These are phyloP conservation scores for Campylomormyrus numenius DNA, from an alignment of 2,113 vertebrate species.

Conservation along the genomic window DNA sequence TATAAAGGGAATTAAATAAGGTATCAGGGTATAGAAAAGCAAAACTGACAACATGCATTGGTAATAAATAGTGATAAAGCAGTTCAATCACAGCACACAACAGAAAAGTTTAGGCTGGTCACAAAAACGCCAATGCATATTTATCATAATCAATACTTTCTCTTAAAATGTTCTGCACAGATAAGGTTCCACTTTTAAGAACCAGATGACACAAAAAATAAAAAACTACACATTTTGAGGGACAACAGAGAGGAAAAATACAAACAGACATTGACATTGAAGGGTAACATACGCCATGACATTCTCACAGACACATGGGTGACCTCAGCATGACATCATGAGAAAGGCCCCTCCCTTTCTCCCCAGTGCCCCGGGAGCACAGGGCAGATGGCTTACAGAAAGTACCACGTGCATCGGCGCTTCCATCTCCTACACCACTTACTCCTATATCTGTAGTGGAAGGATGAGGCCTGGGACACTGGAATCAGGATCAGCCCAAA, in stretches of 20 bases:
- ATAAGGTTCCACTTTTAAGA: background rate
- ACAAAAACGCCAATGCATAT: background rate
- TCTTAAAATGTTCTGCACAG: background rate
- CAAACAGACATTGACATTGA: background rate
- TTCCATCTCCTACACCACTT: background rate
- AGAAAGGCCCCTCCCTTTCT: background rate
- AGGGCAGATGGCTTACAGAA: background rate
- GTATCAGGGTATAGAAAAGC: background rate
- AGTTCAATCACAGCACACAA: background rate
- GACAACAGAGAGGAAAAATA: background rate
- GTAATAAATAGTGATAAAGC: background rate
- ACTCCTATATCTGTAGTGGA: background rate
- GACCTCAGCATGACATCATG: background rate
- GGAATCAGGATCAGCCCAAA: background rate
- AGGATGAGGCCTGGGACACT: background rate
- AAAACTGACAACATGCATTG: background rate
- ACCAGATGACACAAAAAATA: background rate
- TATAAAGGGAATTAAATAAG: background rate
- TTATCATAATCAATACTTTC: background rate
- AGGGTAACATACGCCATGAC: background rate
- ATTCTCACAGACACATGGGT: background rate
- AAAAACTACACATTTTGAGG: background rate
- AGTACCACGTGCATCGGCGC: background rate
- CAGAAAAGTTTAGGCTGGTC: background rate
- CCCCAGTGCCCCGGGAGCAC: background rate